Conservation (phyloP, 1,140 invertebrate genomes). For the Drosophila jambulina region DNA sequence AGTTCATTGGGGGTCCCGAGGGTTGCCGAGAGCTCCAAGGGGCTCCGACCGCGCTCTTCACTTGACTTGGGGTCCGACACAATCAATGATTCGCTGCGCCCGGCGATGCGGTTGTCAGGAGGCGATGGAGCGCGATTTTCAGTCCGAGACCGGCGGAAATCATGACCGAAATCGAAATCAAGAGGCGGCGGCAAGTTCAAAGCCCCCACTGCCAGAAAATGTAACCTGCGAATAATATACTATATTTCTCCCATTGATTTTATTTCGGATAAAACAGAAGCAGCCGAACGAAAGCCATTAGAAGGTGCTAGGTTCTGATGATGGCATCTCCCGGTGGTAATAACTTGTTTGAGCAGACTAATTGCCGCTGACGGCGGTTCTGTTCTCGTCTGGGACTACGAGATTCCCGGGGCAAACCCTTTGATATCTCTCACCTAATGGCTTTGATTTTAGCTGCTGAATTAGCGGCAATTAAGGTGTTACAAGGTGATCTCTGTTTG, state of each 20-base stretch:
- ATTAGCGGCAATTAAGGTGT: conserved; percentile 79
- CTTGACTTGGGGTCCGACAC: conserved; percentile 35
- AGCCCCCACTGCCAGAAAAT: conserved; percentile 13
- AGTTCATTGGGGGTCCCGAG: background rate
- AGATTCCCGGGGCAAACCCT: conserved; percentile 21
- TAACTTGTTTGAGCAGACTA: conserved; percentile 60
- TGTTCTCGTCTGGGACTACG: conserved; percentile 1
- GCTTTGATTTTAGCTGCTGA: conserved; percentile 38
- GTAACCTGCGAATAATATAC: conserved; percentile 40
- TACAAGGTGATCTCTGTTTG: conserved; percentile 66
- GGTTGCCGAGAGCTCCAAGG: conserved; percentile 3
- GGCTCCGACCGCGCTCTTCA: conserved; percentile 8
- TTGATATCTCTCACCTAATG: conserved; percentile 48
- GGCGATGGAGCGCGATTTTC: conserved; percentile 56
- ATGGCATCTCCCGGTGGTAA: conserved; percentile 25
- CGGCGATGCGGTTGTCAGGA: conserved; percentile 73
- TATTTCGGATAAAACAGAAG: conserved; percentile 26
- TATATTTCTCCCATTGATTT: conserved; percentile 11
- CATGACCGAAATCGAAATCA: conserved; percentile 27
- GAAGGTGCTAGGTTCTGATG: conserved; percentile 51
- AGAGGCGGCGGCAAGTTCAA: conserved; percentile 32
- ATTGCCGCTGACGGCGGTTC: conserved; percentile 44
- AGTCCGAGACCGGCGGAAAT: conserved; percentile 26
- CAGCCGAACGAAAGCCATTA: conserved; percentile 44
- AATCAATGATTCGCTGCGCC: conserved; percentile 78